These are phyloP conservation scores for Oceanodroma tethys DNA, from an alignment of 2,113 vertebrate genomes.

Conservation along the genomic window DNA sequence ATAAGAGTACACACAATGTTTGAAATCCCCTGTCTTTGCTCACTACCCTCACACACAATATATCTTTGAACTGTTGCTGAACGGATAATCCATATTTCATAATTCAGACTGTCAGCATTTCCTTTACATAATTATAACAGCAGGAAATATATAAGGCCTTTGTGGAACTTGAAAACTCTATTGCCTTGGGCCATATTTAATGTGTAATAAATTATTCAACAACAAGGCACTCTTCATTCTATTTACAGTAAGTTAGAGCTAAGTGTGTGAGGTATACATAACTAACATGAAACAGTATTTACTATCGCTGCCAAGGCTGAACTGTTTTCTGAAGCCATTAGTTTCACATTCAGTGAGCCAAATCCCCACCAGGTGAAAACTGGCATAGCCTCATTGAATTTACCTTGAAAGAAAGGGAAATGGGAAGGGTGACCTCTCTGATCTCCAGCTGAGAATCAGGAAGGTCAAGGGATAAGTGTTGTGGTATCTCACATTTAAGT, in stretches of 20 bases:
- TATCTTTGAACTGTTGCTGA: conserved; percentile 39
- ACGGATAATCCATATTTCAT: conserved; percentile 70
- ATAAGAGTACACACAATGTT: background rate
- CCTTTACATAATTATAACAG: conserved; percentile 64
- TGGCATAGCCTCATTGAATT: background rate
- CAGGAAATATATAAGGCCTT: conserved; percentile 57
- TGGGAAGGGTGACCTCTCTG: background rate
- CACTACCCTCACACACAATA: background rate
- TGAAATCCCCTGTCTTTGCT: background rate
- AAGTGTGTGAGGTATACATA: conserved; percentile 46
- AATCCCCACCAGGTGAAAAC: conserved; percentile 5
- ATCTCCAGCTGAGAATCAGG: background rate
- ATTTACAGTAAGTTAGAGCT: conserved; percentile 67
- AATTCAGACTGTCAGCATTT: conserved; percentile 65
- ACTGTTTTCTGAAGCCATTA: conserved; percentile 37
- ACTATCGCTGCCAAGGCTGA: background rate
- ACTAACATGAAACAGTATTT: conserved; percentile 33
- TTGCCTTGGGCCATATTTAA: conserved; percentile 68
- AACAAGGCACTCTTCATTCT: conserved; percentile 60
- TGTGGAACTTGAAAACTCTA: conserved; percentile 61
- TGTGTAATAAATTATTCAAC: conserved; percentile 76
- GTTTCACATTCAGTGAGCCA: background rate
- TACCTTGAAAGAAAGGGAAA: background rate
- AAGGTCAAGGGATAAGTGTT: background rate
- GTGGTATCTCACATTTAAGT: background rate